These are phyloP conservation scores for Podarcis raffonei DNA, from an alignment of 2,113 vertebrate species.

Conservation along the genomic window DNA sequence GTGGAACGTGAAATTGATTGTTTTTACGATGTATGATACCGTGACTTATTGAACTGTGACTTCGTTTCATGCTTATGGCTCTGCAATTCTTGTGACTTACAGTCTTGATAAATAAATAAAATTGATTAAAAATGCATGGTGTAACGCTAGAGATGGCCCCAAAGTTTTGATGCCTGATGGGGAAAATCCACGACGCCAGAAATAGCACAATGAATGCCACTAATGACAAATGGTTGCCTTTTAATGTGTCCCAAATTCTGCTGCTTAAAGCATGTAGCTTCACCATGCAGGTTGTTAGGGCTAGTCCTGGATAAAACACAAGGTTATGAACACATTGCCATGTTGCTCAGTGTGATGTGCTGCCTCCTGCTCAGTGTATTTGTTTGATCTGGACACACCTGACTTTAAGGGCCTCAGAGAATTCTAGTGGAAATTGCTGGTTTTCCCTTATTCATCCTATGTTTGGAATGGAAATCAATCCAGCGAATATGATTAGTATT, in stretches of 20 bases:
- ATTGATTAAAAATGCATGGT: not conserved
- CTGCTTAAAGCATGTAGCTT: not conserved
- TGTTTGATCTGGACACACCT: not conserved
- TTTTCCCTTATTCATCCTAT: no score
- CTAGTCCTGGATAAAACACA: not conserved
- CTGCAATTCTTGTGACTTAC: not conserved
- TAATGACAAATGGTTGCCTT: not conserved
- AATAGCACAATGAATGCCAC: not conserved
- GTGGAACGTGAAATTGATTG: not conserved
- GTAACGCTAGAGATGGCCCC: not conserved
- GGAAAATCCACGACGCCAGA: not conserved
- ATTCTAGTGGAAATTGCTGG: no score
- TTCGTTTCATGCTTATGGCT: not conserved
- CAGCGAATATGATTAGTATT: no score
- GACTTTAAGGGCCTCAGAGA: not conserved
- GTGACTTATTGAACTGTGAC: not conserved
- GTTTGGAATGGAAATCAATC: no score
- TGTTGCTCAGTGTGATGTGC: not conserved
- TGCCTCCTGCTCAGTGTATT: not conserved
- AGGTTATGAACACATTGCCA: not conserved
- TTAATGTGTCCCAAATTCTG: not conserved
- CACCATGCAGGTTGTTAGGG: not conserved
- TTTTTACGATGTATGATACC: not conserved
- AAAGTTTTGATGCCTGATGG: not conserved
- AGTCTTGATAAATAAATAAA: not conserved